Evolutionary conservation across 2,888 invertebrate species (phyloP).

Genomic region (Spodoptera exigua): DNA sequence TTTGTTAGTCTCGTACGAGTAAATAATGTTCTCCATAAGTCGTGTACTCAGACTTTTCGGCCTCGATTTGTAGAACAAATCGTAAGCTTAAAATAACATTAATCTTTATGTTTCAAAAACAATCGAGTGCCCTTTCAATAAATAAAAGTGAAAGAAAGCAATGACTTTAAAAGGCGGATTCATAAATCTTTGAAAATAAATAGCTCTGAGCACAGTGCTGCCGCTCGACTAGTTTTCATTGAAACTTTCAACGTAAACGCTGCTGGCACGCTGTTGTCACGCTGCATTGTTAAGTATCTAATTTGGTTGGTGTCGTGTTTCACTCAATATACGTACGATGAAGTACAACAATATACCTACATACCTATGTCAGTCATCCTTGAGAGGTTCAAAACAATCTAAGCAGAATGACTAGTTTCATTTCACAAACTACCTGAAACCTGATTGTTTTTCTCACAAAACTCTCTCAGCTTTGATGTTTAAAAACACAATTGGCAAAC

Average conservation of each 20-base stretch:
- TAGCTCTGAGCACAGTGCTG: slow-evolving; percentile 17
- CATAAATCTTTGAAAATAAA: slow-evolving; percentile 49
- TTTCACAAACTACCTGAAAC: too few species aligned
- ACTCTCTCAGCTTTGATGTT: too few species aligned
- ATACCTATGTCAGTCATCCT: too few species aligned
- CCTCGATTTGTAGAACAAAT: slow-evolving; percentile 30
- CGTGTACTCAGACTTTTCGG: slow-evolving; percentile 19
- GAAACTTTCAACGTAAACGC: slow-evolving; percentile 14
- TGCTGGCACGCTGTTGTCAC: slow-evolving; percentile 7
- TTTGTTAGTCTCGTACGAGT: slow-evolving; percentile 16
- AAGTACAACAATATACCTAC: too few species aligned
- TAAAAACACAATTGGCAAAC: slow-evolving; percentile 7
- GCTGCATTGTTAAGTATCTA: neutral
- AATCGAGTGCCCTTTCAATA: slow-evolving; percentile 43
- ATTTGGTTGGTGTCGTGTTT: too few species aligned
- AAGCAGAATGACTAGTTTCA: too few species aligned
- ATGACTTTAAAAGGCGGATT: slow-evolving; percentile 38
- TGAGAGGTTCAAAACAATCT: too few species aligned
- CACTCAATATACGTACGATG: too few species aligned
- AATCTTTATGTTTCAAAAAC: slow-evolving; percentile 53
- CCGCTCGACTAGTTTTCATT: slow-evolving; percentile 6
- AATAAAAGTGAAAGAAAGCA: slow-evolving; percentile 28
- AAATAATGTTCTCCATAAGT: slow-evolving; percentile 33
- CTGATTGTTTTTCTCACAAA: too few species aligned
- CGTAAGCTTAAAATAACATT: slow-evolving; percentile 42